Evolutionary conservation across 2,797 vertebrate species (phyloP).

Genomic region (Danio albolineatus): DNA sequence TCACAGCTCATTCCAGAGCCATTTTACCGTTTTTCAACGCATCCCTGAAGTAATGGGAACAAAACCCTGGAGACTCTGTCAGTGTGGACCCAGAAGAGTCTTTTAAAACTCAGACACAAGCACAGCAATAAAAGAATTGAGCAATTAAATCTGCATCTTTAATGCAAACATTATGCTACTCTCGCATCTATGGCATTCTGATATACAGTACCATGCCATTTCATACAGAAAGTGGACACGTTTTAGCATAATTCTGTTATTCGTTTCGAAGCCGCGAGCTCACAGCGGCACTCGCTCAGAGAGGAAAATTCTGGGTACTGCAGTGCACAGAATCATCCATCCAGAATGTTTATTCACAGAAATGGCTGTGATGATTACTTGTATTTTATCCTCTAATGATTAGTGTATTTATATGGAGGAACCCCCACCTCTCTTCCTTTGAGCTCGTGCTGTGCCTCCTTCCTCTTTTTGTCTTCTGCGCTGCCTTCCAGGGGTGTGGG

Average conservation of each 20-base stretch:
- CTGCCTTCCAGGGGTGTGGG: constrained; percentile 24
- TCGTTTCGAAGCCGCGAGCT: constrained; percentile 45
- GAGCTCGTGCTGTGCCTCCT: constrained; percentile 36
- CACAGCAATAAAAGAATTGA: constrained; percentile 59
- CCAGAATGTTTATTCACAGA: constrained; percentile 51
- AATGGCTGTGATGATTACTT: constrained; percentile 49
- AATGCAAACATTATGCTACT: constrained; percentile 50
- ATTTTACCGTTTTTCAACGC: constrained; percentile 51
- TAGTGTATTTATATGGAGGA: constrained; percentile 39
- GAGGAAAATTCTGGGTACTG: constrained; percentile 33
- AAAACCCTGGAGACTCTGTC: constrained; percentile 61
- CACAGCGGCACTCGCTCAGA: constrained; percentile 6
- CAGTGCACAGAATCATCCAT: constrained; percentile 23
- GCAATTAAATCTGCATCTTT: constrained; percentile 50
- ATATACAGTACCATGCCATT: constrained; percentile 12
- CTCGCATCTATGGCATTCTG: constrained; percentile 51
- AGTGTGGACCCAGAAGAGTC: constrained; percentile 49
- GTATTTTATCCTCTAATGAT: constrained; percentile 43
- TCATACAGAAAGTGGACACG: constrained; percentile 27
- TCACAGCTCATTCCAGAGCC: constrained; percentile 54
- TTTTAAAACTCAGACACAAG: constrained; percentile 59
- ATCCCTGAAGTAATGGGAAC: constrained; percentile 70
- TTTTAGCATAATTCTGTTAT: constrained; percentile 43
- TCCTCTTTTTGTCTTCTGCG: constrained; percentile 29
- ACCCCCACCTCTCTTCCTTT: constrained; percentile 45